phyloP scores from a whole-genome alignment of 2,113 vertebrate genomes.

The Ciconia stormi region DNA sequence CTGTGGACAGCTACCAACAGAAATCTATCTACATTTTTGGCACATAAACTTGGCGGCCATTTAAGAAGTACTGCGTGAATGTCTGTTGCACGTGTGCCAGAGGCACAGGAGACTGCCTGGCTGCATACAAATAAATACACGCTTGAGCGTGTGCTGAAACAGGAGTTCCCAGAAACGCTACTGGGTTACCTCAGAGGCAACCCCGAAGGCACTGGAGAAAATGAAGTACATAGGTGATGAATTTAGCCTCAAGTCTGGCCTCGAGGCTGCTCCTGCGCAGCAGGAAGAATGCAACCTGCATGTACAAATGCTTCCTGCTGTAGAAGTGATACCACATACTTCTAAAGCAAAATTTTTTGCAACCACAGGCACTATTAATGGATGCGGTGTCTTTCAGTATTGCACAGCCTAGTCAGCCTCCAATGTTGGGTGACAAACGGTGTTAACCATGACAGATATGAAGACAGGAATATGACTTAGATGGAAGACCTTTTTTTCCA shows the following conservation, averaged over 20 bases:
- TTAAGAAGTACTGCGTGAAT: not conserved
- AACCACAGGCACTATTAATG: not conserved
- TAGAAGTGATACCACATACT: not conserved
- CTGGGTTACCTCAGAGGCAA: not conserved
- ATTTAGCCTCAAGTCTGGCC: not conserved
- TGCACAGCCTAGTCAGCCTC: not conserved
- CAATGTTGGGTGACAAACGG: not conserved
- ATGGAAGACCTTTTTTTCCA: not conserved
- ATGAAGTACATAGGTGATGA: not conserved
- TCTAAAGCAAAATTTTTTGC: not conserved
- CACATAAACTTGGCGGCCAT: not conserved
- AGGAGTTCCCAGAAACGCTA: not conserved
- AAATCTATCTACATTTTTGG: not conserved
- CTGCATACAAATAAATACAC: not conserved
- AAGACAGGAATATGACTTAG: not conserved
- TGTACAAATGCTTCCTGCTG: not conserved
- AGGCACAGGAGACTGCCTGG: not conserved
- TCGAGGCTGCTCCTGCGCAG: not conserved
- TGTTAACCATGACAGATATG: not conserved
- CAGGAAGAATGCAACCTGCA: not conserved
- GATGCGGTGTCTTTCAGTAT: not conserved
- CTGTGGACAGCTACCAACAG: not conserved
- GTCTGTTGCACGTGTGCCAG: not conserved
- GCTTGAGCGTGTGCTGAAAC: fast-evolving
- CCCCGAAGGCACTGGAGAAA: not conserved